phyloP scores from a whole-genome alignment of 2,888 invertebrate species.

The Chloromyia formosa region DNA sequence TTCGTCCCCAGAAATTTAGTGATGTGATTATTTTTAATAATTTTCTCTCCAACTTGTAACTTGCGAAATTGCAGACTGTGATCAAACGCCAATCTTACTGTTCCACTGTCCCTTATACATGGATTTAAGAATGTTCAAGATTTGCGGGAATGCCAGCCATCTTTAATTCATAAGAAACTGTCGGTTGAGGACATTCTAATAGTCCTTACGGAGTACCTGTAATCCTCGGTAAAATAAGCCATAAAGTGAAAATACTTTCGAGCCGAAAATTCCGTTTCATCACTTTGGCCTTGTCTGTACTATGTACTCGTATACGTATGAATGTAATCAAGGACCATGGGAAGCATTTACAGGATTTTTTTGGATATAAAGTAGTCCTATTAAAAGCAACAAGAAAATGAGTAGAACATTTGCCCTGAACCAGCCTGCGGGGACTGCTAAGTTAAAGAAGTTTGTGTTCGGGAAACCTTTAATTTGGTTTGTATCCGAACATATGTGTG shows the following conservation, averaged over 20 bases:
- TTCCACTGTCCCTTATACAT: too few species aligned
- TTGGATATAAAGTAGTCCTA: neutral
- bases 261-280: conserved; percentile 2
- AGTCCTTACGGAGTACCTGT: neutral
- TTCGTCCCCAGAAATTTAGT: neutral
- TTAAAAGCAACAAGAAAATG: conserved; percentile 1
- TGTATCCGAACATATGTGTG: neutral
- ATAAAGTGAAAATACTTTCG: conserved; percentile 6
- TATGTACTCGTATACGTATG: conserved; percentile 5
- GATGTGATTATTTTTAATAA: neutral
- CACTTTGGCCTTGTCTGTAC: conserved; percentile 1
- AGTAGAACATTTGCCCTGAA: neutral
- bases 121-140: neutral
- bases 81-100: too few species aligned
- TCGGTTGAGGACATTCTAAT: neutral
- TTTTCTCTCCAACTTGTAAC: neutral
- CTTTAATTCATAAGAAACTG: conserved; percentile 19
- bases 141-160: conserved; percentile 1
- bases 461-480: neutral
- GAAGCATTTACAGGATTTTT: conserved; percentile 8
- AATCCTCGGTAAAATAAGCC: conserved; percentile 4
- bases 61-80: neutral
- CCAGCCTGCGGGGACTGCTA: too few species aligned
- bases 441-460: neutral
- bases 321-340: conserved; percentile 19